Base-by-base conservation (phyloP, 2,797 vertebrate genomes). In the Sphaeramia orbicularis region DNA sequence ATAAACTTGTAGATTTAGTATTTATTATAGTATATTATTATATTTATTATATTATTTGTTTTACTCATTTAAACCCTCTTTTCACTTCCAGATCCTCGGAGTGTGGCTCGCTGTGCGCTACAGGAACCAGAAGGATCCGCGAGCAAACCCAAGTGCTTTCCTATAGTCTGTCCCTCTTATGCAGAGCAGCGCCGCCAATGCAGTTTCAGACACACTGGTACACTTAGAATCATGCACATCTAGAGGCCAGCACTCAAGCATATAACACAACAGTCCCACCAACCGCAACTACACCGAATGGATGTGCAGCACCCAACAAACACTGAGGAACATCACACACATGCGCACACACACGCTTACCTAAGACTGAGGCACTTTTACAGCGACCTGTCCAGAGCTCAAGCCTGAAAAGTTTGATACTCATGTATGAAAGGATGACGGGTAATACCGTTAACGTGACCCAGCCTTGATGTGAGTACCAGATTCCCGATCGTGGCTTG, bases 91-190 rank as follows among this genome's bases (percentile, higher is more conserved):
- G 96, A 95, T 98, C 81, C 94, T 98, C 40, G 96, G 96, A 8
- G 96, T 98, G 60, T 97, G 96, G 96, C 94, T 98, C 18, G 96
- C 96, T 1, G 95, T 96, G 89, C 95, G 96, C 78, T 98, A 96
- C 93, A 93, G 96, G 74, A 98, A 98, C 93, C 96, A 97, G 83
- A 98, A 97, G 80, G 96, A 98, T 74, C 96, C 97, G 10, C 93
- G 95, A 62, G 97, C 97, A 8, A 98, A 98, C 74, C 97, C 97
- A 21, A 97, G 97, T 84, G 97, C 96, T 80, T 98, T 98, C 92
- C 93, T 98, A 93, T 98, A 96, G 95, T 89, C 59, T 9, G 32
- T 18, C 42, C 56, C 65, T 8, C 59, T 41, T 38, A 24, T 48
- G 19, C 56, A 35, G 54, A 84, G 59, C 86, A 87, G 65, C 90